These are phyloP conservation scores for Diprion similis DNA, from an alignment of 1,140 invertebrate genomes.

Conservation along the genomic window DNA sequence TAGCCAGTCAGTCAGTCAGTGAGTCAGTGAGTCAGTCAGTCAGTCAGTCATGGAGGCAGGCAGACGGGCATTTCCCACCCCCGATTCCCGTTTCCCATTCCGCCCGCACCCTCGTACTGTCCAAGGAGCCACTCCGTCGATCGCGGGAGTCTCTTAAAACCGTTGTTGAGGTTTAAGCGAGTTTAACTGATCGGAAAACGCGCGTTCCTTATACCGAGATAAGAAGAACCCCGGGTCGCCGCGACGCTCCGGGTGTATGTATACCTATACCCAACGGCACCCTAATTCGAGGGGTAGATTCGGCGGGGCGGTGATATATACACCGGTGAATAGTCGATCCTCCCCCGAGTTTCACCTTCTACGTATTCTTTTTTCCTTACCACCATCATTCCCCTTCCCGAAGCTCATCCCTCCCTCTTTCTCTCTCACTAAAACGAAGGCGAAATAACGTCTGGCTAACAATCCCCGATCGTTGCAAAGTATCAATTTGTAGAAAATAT, in stretches of 20 bases:
- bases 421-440: too few relatives aligned
- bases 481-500: too few relatives aligned
- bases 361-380: too few relatives aligned
- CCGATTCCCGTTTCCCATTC: constrained; percentile 16
- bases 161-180: constrained; percentile 42
- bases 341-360: too few relatives aligned
- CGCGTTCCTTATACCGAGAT: constrained; percentile 43
- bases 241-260: background rate
- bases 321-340: too few relatives aligned
- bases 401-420: too few relatives aligned
- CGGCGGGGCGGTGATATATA: too few relatives aligned
- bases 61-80: constrained; percentile 14
- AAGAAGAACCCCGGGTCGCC: constrained; percentile 31
- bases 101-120: constrained; percentile 12
- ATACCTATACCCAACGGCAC: background rate
- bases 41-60: background rate
- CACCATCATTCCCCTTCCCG: too few relatives aligned
- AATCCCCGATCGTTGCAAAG: too few relatives aligned
- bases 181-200: constrained; percentile 58
- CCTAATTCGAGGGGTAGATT: background rate
- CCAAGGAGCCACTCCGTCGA: background rate
- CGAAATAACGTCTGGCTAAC: too few relatives aligned
- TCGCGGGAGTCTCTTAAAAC: constrained; percentile 31
- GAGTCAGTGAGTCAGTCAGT: constrained; percentile 9
- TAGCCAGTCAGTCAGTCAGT: constrained; percentile 19